Conservation (phyloP, 2,888 invertebrate genomes). For the Drosophila paramelanica region DNA sequence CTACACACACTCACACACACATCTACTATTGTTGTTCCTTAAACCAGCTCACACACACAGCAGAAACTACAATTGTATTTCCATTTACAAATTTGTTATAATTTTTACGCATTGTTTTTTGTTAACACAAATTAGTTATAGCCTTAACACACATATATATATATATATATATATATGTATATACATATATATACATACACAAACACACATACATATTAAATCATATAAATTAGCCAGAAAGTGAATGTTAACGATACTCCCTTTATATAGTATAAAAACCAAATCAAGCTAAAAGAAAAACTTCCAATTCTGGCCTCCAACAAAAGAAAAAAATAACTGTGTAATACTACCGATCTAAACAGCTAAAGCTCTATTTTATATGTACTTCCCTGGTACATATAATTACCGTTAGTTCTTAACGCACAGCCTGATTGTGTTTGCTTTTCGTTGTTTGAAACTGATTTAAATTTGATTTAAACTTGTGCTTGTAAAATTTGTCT, state of each 20-base stretch:
- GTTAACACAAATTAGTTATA: slow-evolving; percentile 72
- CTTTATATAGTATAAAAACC: slow-evolving; percentile 14
- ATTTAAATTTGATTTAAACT: slow-evolving; percentile 22
- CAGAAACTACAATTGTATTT: slow-evolving; percentile 61
- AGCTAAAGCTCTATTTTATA: neutral
- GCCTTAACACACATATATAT: slow-evolving; percentile 18
- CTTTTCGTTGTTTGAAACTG: no score
- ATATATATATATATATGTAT: slow-evolving; percentile 12
- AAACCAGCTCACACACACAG: slow-evolving; percentile 36
- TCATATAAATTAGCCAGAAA: slow-evolving; percentile 32
- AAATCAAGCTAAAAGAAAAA: slow-evolving; percentile 35
- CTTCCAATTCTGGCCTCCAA: slow-evolving; percentile 46
- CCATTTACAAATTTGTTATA: slow-evolving; percentile 71
- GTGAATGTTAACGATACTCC: slow-evolving; percentile 51
- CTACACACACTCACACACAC: slow-evolving; percentile 21
- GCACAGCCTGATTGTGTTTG: slow-evolving; percentile 29
- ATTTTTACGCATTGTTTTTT: slow-evolving; percentile 73
- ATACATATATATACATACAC: slow-evolving; percentile 16
- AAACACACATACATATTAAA: slow-evolving; percentile 11
- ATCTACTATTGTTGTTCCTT: slow-evolving; percentile 55
- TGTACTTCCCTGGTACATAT: slow-evolving; percentile 6
- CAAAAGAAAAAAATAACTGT: neutral
- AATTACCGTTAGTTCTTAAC: slow-evolving; percentile 24
- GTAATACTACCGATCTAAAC: slow-evolving; percentile 12
- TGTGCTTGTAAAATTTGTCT: slow-evolving; percentile 38